Conservation (phyloP, 2,888 invertebrate genomes). For the Perdita meconis region DNA sequence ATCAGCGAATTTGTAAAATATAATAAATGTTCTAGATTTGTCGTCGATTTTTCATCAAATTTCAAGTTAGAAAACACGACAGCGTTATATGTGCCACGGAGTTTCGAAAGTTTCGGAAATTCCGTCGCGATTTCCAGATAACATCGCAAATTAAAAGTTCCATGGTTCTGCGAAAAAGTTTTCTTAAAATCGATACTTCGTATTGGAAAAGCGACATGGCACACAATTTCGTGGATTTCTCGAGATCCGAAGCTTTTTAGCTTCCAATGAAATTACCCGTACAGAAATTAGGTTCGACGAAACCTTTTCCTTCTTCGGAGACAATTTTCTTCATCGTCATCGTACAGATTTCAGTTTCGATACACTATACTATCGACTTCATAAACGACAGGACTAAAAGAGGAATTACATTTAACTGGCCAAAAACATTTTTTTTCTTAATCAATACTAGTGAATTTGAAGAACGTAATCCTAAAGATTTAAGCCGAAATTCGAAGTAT, state of each 20-base stretch:
- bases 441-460: too few relatives aligned
- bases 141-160: slow-evolving; percentile 26
- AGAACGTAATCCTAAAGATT: too few relatives aligned
- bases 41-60: slow-evolving; percentile 18
- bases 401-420: too few relatives aligned
- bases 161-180: background rate
- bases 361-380: too few relatives aligned
- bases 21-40: slow-evolving; percentile 28
- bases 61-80: slow-evolving; percentile 19
- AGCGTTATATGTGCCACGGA: slow-evolving; percentile 1
- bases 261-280: slow-evolving; percentile 14
- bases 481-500: too few relatives aligned
- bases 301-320: background rate
- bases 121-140: slow-evolving; percentile 9
- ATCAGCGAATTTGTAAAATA: slow-evolving; percentile 33
- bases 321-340: background rate
- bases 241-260: background rate
- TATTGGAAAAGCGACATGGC: slow-evolving; percentile 22
- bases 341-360: too few relatives aligned
- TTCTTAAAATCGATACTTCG: slow-evolving; percentile 16
- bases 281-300: slow-evolving; percentile 6
- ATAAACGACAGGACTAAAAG: too few relatives aligned
- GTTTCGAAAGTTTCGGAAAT: slow-evolving; percentile 38
- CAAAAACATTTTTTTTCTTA: too few relatives aligned
- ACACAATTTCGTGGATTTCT: slow-evolving; percentile 16